phyloP scores from a whole-genome alignment of 2,888 invertebrate genomes.

The Prosapia bicincta region DNA sequence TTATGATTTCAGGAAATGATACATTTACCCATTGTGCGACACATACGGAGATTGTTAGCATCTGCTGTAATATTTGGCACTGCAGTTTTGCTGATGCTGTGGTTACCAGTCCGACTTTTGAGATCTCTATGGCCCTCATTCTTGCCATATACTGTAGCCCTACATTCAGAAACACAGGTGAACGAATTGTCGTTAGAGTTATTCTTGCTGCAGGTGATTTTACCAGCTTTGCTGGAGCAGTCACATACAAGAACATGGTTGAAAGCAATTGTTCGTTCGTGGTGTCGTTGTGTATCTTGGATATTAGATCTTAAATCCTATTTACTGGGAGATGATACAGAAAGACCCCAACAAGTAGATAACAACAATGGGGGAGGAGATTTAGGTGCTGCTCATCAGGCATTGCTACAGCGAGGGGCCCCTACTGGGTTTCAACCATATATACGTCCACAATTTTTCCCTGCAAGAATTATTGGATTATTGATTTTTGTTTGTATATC shows the following conservation, averaged over 20 bases:
- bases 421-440: slow-evolving; percentile 89
- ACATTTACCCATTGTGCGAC: slow-evolving; percentile 87
- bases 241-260: slow-evolving; percentile 94
- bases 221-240: slow-evolving; percentile 95
- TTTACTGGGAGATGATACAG: slow-evolving; percentile 64
- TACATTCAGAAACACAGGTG: slow-evolving; percentile 78
- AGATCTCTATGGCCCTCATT: slow-evolving; percentile 79
- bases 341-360: slow-evolving; percentile 20
- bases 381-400: slow-evolving; percentile 82
- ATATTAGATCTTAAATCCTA: slow-evolving; percentile 85
- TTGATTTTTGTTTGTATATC: slow-evolving; percentile 79
- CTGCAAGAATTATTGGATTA: slow-evolving; percentile 60
- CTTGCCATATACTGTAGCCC: slow-evolving; percentile 90
- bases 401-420: slow-evolving; percentile 71
- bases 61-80: slow-evolving; percentile 96
- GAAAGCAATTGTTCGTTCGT: slow-evolving; percentile 79
- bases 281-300: slow-evolving; percentile 85
- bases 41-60: slow-evolving; percentile 84
- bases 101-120: slow-evolving; percentile 88
- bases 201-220: slow-evolving; percentile 79
- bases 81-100: slow-evolving; percentile 92
- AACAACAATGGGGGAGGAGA: slow-evolving; percentile 47
- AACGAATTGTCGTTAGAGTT: slow-evolving; percentile 94
- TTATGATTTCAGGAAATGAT: slow-evolving; percentile 80
- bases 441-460: slow-evolving; percentile 78